Evolutionary conservation across 2,888 invertebrate species (phyloP).

Genomic region (Mimas tiliae): DNA sequence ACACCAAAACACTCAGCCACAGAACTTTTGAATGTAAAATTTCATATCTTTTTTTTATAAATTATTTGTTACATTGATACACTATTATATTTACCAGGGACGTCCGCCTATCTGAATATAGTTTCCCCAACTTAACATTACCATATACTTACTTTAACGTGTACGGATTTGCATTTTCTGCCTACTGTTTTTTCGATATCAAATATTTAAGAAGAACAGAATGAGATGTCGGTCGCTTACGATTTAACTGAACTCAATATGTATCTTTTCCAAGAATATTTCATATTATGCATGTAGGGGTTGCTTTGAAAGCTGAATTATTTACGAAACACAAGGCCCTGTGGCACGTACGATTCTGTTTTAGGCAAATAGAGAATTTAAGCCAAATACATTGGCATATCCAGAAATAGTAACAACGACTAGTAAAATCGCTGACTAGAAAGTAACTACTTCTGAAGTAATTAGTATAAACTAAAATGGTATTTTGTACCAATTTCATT

Average conservation of each 20-base stretch:
- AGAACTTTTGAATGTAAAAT: too few species aligned
- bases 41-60: too few species aligned
- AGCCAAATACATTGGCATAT: background rate
- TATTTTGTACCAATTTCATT: background rate
- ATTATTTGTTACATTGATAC: too few species aligned
- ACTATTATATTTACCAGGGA: too few species aligned
- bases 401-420: background rate
- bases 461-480: background rate
- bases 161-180: too few species aligned
- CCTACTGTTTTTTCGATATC: background rate
- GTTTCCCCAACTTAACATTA: too few species aligned
- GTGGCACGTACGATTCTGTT: background rate
- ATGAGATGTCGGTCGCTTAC: background rate
- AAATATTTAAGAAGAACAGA: conserved; percentile 10
- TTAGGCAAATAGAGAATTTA: background rate
- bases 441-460: background rate
- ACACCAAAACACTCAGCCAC: too few species aligned
- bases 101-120: too few species aligned
- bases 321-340: conserved; percentile 1
- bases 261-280: conserved; percentile 1
- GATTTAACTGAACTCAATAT: background rate
- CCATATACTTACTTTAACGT: too few species aligned
- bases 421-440: background rate
- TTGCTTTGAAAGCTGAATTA: conserved; percentile 5
- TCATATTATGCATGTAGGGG: conserved; percentile 7